phyloP scores from a whole-genome alignment of 2,888 invertebrate genomes.

The Lasioglossum lativentre region DNA sequence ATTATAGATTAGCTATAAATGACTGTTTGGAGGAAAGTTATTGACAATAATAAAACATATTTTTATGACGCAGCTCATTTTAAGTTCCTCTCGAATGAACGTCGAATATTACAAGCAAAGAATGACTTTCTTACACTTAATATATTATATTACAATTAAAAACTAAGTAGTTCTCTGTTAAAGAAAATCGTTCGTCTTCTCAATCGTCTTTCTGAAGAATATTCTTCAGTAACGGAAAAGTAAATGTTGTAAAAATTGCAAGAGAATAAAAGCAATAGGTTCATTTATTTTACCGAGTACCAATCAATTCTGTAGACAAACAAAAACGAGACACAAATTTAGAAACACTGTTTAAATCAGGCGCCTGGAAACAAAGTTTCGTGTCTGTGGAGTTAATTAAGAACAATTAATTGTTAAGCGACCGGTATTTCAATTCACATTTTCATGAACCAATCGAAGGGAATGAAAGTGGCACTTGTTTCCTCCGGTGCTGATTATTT shows the following conservation, averaged over 20 bases:
- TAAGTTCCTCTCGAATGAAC: not conserved
- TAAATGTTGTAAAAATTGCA: not conserved
- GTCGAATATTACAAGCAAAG: not conserved
- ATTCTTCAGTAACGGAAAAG: not conserved
- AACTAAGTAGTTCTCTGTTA: not conserved
- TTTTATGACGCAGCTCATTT: not conserved
- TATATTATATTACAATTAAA: not conserved
- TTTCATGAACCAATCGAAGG: not conserved
- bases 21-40: slow-evolving; percentile 7
- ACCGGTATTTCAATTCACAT: not conserved
- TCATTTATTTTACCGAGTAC: not conserved
- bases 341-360: not conserved
- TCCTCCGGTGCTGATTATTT: not conserved
- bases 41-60: slow-evolving; percentile 8
- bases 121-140: not conserved
- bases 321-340: not conserved
- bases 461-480: not conserved
- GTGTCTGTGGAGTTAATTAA: not conserved
- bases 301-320: not conserved
- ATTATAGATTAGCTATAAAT: not conserved
- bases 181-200: not conserved
- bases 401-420: not conserved
- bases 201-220: not conserved
- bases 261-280: not conserved
- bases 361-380: not conserved